These are phyloP conservation scores for Sitta carolinensis DNA, from an alignment of 2,797 vertebrate species.

Conservation along the genomic window DNA sequence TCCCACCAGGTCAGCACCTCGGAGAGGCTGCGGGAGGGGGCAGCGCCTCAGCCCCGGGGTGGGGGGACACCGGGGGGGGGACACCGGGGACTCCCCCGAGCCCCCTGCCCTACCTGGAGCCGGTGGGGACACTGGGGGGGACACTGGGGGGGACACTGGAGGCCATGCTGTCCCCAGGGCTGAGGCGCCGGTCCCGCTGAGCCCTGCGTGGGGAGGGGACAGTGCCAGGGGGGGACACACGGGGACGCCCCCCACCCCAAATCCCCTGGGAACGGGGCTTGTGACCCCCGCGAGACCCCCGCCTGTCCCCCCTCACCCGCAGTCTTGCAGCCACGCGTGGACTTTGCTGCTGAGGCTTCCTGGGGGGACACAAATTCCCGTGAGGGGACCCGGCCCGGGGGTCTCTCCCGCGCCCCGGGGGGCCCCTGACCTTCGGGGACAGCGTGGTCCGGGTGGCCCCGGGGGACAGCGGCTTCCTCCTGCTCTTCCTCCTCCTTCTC, in stretches of 20 bases:
- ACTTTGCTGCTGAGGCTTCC: constrained; percentile 84
- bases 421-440: constrained; percentile 67
- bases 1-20: neutral
- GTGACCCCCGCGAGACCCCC: rapidly evolving
- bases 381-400: neutral
- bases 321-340: constrained; percentile 85
- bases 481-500: neutral
- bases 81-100: too few species aligned
- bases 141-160: neutral
- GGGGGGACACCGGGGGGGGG: neutral
- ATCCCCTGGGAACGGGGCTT: rapidly evolving
- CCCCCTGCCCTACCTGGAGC: constrained; percentile 88
- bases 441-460: constrained; percentile 45
- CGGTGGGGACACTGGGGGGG: constrained; percentile 25
- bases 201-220: too few species aligned
- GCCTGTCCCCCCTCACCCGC: constrained; percentile 78
- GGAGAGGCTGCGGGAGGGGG: neutral
- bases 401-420: neutral
- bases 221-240: too few species aligned
- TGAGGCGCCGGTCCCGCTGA: too few species aligned
- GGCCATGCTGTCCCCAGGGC: too few species aligned
- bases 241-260: neutral
- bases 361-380: neutral
- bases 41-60: neutral
- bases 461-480: constrained; percentile 21